A percentile compares a stretch with the other conserved stretches of the same genome.
These are phyloP conservation scores for Philonicus albiceps DNA, from an alignment of 2,888 invertebrate species.

Conservation along the genomic window DNA sequence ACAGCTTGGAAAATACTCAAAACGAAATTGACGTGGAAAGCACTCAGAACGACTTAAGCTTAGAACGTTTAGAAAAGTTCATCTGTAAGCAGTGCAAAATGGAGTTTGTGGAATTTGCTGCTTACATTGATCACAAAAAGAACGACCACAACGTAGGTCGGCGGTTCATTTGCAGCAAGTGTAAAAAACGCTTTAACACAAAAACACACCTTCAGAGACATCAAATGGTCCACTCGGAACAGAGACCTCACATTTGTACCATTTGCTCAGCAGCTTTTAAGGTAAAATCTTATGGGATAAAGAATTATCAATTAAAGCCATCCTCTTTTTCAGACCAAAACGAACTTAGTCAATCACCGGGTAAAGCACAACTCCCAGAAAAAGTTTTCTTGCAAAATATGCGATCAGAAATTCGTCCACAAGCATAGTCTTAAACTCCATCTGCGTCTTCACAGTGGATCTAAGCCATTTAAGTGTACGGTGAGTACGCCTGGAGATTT, in stretches of 20 bases:
- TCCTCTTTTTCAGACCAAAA: conserved; percentile 71
- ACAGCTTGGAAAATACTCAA: too few relatives aligned
- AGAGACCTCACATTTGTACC: conserved; percentile 71
- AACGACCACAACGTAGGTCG: conserved; percentile 73
- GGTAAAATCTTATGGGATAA: conserved; percentile 23
- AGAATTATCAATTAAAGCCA: background rate
- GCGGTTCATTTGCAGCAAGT: conserved; percentile 77
- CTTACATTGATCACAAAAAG: conserved; percentile 77
- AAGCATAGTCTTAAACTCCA: conserved; percentile 81
- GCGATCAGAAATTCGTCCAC: conserved; percentile 78
- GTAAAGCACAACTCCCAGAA: conserved; percentile 76
- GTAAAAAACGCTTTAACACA: conserved; percentile 78
- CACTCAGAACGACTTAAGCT: background rate
- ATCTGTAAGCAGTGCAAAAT: conserved; percentile 54
- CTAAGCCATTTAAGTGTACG: conserved; percentile 55
- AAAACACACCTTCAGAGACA: conserved; percentile 78
- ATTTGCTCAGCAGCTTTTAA: conserved; percentile 62
- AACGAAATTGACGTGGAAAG: background rate
- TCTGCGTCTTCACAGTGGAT: conserved; percentile 73
- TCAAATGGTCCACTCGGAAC: conserved; percentile 79
- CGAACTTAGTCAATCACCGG: conserved; percentile 76
- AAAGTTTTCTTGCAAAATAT: conserved; percentile 74
- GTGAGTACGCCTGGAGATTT: conserved; percentile 44
- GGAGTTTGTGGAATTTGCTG: conserved; percentile 71
- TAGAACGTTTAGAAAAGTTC: background rate